Base-by-base conservation (phyloP, 2,113 vertebrate genomes). In the Oreochromis tanganicae region DNA sequence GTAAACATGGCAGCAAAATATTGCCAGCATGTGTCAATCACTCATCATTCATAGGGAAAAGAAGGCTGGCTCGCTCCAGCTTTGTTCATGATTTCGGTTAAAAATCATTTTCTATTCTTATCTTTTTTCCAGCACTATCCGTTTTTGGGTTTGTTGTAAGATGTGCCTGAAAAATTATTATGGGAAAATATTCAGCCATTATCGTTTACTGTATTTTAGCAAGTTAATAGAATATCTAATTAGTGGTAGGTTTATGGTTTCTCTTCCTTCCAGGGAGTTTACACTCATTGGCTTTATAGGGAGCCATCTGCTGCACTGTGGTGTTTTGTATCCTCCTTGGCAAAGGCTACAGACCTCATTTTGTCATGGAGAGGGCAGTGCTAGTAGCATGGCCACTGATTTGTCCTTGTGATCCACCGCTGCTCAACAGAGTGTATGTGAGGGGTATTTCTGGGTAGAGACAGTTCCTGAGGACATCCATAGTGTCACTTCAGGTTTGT, bases 401-500 rank as follows among this genome's bases (percentile, higher is more conserved):
- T 87, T 90, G 91, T 93, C 92, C 93, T 91, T 91, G 92, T 90
- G 81, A 93, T 78, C 34, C 78, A 81, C 57, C 19, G 3, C 82
- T 83, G 88, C 82, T 82, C 54, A 50, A 48, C 12, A 78, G 36
- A 54, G 55, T 80, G 55, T 57, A 71, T 61, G 50, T 63, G 81
- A 57, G 75, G 82, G n/a, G 82, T 85, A 85, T 88, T 91, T 89
- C 73, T 88, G 88, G 66, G 88, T 38, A 63, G 50, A 86, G 80
- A 86, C 52, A 13, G 66, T 46, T 91, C 92, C 93, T 48, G 73
- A 92, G 89, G 95, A 93, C 85, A 89, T 90, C 71, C 75, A 57
- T 48, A 32, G 71, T 93, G 94, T 93, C 92, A 92, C 90, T 90
- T 93, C 88, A 91, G 82, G 89, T 95, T 96, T 93, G 83, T 95